Conservation (phyloP, 2,888 invertebrate genomes). For the Fragum fragum region DNA sequence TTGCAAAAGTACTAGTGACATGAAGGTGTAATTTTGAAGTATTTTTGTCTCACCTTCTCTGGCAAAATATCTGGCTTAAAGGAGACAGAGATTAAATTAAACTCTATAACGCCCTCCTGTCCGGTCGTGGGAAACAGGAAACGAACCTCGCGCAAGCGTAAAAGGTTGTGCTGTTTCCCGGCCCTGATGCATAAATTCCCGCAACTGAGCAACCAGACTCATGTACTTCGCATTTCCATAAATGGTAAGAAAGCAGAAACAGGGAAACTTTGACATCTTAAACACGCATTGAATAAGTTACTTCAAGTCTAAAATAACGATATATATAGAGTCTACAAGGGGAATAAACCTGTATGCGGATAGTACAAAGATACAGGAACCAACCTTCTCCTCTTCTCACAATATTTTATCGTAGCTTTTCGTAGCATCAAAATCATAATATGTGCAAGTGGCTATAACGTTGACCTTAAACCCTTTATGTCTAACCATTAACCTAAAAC, state of each 20-base stretch:
- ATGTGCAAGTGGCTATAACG: too few species aligned
- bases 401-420: too few species aligned
- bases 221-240: slow-evolving; percentile 35
- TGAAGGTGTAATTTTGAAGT: too few species aligned
- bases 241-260: slow-evolving; percentile 34
- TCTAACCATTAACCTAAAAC: too few species aligned
- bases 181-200: not conserved
- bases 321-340: too few species aligned
- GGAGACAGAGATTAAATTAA: not conserved
- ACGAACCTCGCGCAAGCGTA: slow-evolving; percentile 61
- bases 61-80: not conserved
- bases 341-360: too few species aligned
- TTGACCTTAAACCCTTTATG: too few species aligned
- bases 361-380: too few species aligned
- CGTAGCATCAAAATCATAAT: too few species aligned
- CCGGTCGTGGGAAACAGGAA: slow-evolving; percentile 58
- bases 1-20: too few species aligned
- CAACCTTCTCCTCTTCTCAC: not conserved
- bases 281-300: too few species aligned
- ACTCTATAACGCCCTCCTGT: slow-evolving; percentile 57
- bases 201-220: not conserved
- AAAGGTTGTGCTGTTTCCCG: not conserved
- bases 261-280: not conserved
- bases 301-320: too few species aligned
- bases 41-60: not conserved